phyloP scores from a whole-genome alignment of 2,797 vertebrate genomes.

The Hyperoplus lanceolatus region DNA sequence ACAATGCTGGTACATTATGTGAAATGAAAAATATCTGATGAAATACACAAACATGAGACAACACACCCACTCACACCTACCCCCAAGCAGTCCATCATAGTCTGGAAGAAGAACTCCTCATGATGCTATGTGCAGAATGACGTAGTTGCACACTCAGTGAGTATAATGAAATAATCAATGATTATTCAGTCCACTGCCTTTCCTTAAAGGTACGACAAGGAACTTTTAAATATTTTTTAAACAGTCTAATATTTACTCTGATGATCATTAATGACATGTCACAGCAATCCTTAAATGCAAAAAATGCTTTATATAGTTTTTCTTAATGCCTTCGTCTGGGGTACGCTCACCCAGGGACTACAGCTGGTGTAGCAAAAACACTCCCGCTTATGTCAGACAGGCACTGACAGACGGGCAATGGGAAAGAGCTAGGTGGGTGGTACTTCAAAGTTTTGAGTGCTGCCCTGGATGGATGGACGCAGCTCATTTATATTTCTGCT shows the following conservation, averaged over 20 bases:
- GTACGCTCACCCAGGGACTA: too few relatives aligned
- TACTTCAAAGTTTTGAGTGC: slow-evolving; percentile 71
- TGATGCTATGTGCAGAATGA: slow-evolving; percentile 45
- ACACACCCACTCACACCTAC: slow-evolving; percentile 51
- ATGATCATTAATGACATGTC: too few relatives aligned
- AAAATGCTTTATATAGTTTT: too few relatives aligned
- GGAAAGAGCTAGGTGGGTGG: slow-evolving; percentile 65
- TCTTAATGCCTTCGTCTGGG: too few relatives aligned
- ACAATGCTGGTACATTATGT: slow-evolving; percentile 9
- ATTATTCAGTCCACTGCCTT: slow-evolving; percentile 65
- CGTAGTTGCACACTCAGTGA: slow-evolving; percentile 29
- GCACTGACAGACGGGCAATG: slow-evolving; percentile 50
- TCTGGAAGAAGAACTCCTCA: slow-evolving; percentile 34
- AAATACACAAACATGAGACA: slow-evolving; percentile 36
- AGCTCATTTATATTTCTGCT: slow-evolving; percentile 74
- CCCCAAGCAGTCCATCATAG: slow-evolving; percentile 16
- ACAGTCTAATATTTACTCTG: too few relatives aligned
- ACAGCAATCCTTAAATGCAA: too few relatives aligned
- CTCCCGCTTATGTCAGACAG: slow-evolving; percentile 17
- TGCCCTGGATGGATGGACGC: slow-evolving; percentile 63
- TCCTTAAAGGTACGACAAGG: slow-evolving; percentile 22
- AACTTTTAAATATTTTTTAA: too few relatives aligned
- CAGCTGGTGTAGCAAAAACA: too few relatives aligned
- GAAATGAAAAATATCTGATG: slow-evolving; percentile 31
- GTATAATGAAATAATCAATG: slow-evolving; percentile 76